These are phyloP conservation scores for Synanthedon myopaeformis DNA, from an alignment of 2,888 invertebrate genomes.

Conservation along the genomic window DNA sequence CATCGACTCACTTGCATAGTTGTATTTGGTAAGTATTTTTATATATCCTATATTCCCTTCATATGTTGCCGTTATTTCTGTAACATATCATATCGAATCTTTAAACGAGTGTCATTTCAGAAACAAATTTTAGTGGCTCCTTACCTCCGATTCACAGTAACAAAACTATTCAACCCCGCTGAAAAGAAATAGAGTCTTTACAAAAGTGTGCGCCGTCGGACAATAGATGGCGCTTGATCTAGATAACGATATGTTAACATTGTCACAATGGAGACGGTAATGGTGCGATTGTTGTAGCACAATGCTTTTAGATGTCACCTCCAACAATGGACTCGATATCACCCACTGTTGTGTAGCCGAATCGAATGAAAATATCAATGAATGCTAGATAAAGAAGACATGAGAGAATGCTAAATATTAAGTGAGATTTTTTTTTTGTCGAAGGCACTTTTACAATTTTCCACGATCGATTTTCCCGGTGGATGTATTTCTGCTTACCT, in stretches of 20 bases:
- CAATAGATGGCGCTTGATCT: constrained; percentile 69
- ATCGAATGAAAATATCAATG: constrained; percentile 24
- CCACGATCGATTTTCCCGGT: too few relatives aligned
- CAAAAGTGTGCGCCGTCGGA: constrained; percentile 51
- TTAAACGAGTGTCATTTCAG: too few relatives aligned
- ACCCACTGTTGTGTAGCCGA: constrained; percentile 44
- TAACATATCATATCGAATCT: too few relatives aligned
- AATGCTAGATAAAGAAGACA: not conserved
- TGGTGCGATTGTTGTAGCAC: constrained; percentile 65
- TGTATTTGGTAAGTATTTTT: too few relatives aligned
- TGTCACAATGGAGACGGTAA: constrained; percentile 66
- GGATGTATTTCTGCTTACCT: too few relatives aligned
- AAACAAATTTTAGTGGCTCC: not conserved
- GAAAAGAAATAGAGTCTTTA: constrained; percentile 38
- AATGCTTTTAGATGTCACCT: constrained; percentile 66
- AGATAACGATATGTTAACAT: constrained; percentile 70
- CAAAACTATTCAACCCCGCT: constrained; percentile 29
- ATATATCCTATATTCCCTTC: too few relatives aligned
- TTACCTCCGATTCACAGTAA: constrained; percentile 2
- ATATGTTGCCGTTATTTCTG: too few relatives aligned
- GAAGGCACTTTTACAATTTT: too few relatives aligned
- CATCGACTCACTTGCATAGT: too few relatives aligned
- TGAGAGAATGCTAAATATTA: too few relatives aligned
- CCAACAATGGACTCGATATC: constrained; percentile 59
- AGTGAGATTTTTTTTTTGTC: too few relatives aligned